Conservation (phyloP, 2,888 invertebrate genomes). For the Caenorhabditis parvicauda region DNA sequence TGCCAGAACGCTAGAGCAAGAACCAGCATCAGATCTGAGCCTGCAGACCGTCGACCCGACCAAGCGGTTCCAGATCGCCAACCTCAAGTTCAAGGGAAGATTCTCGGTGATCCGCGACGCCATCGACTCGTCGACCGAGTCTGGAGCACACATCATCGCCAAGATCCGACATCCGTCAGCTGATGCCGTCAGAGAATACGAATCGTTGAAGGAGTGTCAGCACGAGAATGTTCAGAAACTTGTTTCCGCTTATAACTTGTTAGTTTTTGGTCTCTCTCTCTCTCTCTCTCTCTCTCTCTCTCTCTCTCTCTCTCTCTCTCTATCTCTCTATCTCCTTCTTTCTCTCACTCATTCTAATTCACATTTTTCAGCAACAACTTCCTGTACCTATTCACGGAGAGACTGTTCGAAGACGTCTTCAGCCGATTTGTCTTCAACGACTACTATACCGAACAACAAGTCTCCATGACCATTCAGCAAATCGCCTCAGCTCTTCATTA, state of each 20-base stretch:
- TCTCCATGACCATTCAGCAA: slow-evolving; percentile 79
- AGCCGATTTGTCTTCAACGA: slow-evolving; percentile 85
- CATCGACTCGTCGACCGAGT: slow-evolving; percentile 75
- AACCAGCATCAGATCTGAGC: slow-evolving; percentile 12
- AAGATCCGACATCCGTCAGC: slow-evolving; percentile 71
- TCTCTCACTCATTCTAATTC: no score
- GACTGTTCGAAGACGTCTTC: slow-evolving; percentile 74
- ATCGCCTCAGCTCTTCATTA: slow-evolving; percentile 86
- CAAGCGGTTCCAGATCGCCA: slow-evolving; percentile 38
- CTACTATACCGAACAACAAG: slow-evolving; percentile 85
- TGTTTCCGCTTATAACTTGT: slow-evolving; percentile 65
- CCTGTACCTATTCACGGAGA: slow-evolving; percentile 65
- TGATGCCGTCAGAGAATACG: slow-evolving; percentile 77
- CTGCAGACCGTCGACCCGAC: slow-evolving; percentile 28
- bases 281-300: background rate
- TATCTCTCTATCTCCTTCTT: no score
- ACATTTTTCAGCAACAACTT: slow-evolving; percentile 52
- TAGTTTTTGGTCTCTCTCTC: slow-evolving; percentile 69
- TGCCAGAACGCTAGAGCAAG: slow-evolving; percentile 12
- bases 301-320: no score
- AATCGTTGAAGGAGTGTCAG: slow-evolving; percentile 74
- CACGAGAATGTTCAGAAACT: slow-evolving; percentile 80
- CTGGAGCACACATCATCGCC: slow-evolving; percentile 74
- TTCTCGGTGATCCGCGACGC: slow-evolving; percentile 81
- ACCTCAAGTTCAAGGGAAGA: slow-evolving; percentile 71